Conservation (phyloP, 1,140 invertebrate species). For the Zaprionus camerounensis region DNA sequence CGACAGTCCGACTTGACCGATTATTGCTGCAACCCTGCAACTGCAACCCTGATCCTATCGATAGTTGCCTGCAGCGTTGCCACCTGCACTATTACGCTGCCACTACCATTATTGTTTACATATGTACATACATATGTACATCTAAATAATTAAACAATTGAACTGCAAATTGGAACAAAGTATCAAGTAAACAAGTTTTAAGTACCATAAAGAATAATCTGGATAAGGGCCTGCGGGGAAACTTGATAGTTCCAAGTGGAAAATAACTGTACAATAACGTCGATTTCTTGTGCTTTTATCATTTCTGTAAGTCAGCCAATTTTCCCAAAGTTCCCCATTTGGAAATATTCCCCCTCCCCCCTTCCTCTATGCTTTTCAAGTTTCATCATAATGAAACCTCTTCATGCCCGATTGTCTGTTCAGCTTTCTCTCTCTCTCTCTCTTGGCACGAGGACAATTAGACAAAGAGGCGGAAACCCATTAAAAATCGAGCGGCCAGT, state of each 20-base stretch:
- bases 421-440: not conserved
- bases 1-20: too few species aligned
- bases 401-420: not conserved
- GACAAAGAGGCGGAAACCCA: conserved; percentile 50
- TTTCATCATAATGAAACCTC: conserved; percentile 1
- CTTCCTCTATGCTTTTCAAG: not conserved
- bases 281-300: not conserved
- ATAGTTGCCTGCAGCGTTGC: too few species aligned
- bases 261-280: not conserved
- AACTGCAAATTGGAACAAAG: not conserved
- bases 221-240: not conserved
- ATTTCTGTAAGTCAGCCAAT: not conserved
- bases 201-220: not conserved
- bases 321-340: not conserved
- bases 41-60: too few species aligned
- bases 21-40: too few species aligned
- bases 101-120: too few species aligned
- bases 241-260: not conserved
- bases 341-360: not conserved
- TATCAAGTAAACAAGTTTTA: not conserved
- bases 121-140: too few species aligned
- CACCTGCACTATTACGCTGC: too few species aligned
- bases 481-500: conserved; percentile 50
- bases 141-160: too few species aligned
- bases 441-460: conserved; percentile 34